Percentiles rank a stretch among this genome's conserved stretches.
These are phyloP conservation scores for Aleiodes alternator DNA, from an alignment of 2,888 invertebrate genomes.

Conservation along the genomic window DNA sequence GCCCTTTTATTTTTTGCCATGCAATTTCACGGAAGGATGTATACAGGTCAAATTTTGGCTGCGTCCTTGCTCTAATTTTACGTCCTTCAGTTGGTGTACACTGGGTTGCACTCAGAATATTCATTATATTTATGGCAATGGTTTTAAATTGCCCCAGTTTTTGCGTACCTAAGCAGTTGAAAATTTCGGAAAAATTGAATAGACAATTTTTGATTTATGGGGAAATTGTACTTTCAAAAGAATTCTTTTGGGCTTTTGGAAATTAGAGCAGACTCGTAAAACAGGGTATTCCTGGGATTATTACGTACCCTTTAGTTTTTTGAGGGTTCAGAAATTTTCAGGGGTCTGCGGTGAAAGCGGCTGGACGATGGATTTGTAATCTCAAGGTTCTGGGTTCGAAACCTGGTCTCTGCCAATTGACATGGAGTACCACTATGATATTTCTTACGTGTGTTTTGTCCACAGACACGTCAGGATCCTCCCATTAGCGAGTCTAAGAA, in stretches of 20 bases:
- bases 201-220: conserved; percentile 1
- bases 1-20: conserved; percentile 11
- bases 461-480: no score
- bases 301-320: conserved; percentile 14
- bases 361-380: no score
- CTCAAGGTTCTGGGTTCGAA: no score
- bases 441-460: no score
- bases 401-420: no score
- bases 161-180: no score
- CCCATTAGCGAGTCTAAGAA: no score
- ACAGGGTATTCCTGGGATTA: neutral
- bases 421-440: no score
- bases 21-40: conserved; percentile 31
- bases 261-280: conserved; percentile 8
- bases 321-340: neutral
- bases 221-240: neutral
- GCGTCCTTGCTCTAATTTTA: conserved; percentile 29
- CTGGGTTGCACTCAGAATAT: neutral
- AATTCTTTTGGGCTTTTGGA: neutral
- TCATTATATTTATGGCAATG: conserved; percentile 14
- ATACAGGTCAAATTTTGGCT: conserved; percentile 18
- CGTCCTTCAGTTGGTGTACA: conserved; percentile 1
- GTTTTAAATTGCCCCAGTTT: neutral
- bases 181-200: conserved; percentile 27
- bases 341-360: no score